Percentiles rank a stretch among this genome's conserved stretches.
These are phyloP conservation scores for Caranx melampygus DNA, from an alignment of 2,113 vertebrate genomes.

Conservation along the genomic window DNA sequence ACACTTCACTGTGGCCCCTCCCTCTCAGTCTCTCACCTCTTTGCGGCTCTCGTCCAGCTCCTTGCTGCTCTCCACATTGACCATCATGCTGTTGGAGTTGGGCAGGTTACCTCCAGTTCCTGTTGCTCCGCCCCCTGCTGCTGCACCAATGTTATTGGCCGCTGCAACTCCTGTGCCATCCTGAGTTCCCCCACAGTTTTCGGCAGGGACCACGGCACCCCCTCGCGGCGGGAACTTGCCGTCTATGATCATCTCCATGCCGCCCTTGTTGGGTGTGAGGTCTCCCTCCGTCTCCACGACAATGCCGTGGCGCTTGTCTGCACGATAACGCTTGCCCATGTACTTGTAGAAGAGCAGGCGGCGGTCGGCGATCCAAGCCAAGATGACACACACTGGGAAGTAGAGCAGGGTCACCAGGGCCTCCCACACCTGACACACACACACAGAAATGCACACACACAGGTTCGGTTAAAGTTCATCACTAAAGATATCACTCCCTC, in stretches of 20 bases:
- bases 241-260: constrained; percentile 87
- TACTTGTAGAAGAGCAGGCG: constrained; percentile 98
- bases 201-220: constrained; percentile 67
- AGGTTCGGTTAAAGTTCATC: not conserved
- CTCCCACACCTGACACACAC: constrained; percentile 89
- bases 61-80: constrained; percentile 86
- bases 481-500: not conserved
- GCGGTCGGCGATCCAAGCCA: constrained; percentile 96
- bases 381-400: constrained; percentile 94
- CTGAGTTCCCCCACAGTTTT: constrained; percentile 71
- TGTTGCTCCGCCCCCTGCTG: constrained; percentile 26
- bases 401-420: constrained; percentile 92
- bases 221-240: constrained; percentile 82
- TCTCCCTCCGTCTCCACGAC: constrained; percentile 95
- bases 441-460: not conserved
- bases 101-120: constrained; percentile 57
- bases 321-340: constrained; percentile 95
- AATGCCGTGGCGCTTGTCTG: constrained; percentile 93
- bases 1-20: no score
- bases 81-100: constrained; percentile 78
- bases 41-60: constrained; percentile 94
- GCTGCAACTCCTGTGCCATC: constrained; percentile 24
- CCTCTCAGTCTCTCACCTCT: constrained; percentile 80
- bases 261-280: constrained; percentile 85
- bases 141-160: constrained; percentile 38